Conservation (phyloP, 1,140 invertebrate genomes). For the Hermetia illucens region DNA sequence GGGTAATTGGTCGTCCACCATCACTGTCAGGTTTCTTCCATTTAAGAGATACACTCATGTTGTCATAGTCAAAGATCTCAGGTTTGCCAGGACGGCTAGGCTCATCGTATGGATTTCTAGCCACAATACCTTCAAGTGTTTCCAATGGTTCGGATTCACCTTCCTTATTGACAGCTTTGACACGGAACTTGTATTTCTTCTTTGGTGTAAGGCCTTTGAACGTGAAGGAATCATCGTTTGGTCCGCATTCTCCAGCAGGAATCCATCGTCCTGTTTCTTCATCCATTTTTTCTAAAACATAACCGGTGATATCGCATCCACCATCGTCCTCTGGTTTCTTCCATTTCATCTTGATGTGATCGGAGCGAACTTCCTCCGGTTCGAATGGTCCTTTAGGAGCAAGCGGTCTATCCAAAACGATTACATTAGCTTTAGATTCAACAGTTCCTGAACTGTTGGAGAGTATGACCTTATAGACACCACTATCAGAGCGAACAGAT, state of each 20-base stretch:
- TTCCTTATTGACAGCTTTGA: constrained; percentile 97
- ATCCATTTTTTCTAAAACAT: constrained; percentile 95
- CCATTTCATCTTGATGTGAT: constrained; percentile 92
- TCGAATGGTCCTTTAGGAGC: constrained; percentile 73
- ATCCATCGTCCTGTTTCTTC: constrained; percentile 85
- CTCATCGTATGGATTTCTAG: constrained; percentile 94
- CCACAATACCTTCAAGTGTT: constrained; percentile 72
- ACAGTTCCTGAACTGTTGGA: constrained; percentile 73
- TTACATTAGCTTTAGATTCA: constrained; percentile 70
- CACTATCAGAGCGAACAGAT: constrained; percentile 73
- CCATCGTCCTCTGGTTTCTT: constrained; percentile 87
- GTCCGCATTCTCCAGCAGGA: constrained; percentile 78
- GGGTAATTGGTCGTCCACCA: constrained; percentile 87
- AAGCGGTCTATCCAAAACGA: constrained; percentile 80
- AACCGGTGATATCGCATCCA: constrained; percentile 85
- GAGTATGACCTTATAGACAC: constrained; percentile 74
- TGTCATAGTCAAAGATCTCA: constrained; percentile 86
- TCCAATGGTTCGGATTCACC: constrained; percentile 93
- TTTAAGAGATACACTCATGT: constrained; percentile 73
- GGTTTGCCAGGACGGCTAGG: constrained; percentile 81
- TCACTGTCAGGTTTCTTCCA: constrained; percentile 83
- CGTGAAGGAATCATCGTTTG: constrained; percentile 64
- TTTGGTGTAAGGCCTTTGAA: constrained; percentile 90
- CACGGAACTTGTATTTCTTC: constrained; percentile 96
- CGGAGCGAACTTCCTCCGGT: constrained; percentile 72